phyloP scores from a whole-genome alignment of 2,888 invertebrate species.

The Rotaria sp. region DNA sequence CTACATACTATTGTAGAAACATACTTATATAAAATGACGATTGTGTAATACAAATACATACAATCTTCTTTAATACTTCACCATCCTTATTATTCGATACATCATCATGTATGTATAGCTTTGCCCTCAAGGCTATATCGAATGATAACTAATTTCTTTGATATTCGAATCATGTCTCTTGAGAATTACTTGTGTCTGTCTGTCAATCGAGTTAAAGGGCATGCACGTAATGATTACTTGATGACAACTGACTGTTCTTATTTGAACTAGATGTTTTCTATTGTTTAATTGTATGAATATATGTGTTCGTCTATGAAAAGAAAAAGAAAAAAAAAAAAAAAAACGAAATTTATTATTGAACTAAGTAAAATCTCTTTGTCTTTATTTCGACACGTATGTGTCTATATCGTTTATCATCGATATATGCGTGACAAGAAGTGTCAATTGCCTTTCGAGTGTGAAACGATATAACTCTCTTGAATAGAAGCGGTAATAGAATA shows the following conservation, averaged over 20 bases:
- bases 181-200: background rate
- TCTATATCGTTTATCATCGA: background rate
- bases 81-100: constrained; percentile 6
- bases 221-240: background rate
- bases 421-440: background rate
- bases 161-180: constrained; percentile 14
- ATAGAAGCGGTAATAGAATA: background rate
- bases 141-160: constrained; percentile 15
- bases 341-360: background rate
- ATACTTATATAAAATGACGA: background rate
- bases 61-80: background rate
- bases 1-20: background rate
- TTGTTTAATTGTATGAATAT: background rate
- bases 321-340: background rate
- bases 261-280: background rate
- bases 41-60: background rate
- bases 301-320: background rate
- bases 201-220: background rate
- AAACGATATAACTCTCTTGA: background rate
- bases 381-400: background rate
- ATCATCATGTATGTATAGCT: background rate
- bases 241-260: background rate
- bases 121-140: background rate
- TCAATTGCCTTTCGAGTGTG: background rate
- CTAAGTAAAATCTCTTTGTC: background rate